A percentile compares a stretch with the other conserved stretches of the same genome.
phyloP scores from a whole-genome alignment of 2,797 vertebrate species.

The Calcarius lapponicus region DNA sequence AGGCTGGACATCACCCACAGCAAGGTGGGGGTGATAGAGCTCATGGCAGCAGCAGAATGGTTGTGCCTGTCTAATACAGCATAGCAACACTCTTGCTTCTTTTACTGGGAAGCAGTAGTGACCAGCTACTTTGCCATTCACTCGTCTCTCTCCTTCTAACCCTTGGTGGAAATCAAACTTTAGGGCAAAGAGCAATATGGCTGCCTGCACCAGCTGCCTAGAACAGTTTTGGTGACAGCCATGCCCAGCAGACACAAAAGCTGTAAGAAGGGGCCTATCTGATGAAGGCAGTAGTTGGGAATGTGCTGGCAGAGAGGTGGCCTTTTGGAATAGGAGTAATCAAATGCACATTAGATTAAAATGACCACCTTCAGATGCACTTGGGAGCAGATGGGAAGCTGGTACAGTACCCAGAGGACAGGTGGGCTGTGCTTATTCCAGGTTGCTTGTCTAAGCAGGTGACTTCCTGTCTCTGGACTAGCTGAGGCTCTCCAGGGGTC shows the following conservation, averaged over 20 bases:
- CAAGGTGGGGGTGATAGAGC: neutral
- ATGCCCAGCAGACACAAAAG: neutral
- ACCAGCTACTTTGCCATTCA: neutral
- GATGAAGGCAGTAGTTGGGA: neutral
- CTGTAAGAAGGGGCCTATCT: neutral
- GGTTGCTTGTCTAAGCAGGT: conserved; percentile 26
- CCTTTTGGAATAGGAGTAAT: neutral
- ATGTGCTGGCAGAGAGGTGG: neutral
- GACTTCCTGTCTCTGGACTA: neutral
- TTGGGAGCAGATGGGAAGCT: conserved; percentile 62
- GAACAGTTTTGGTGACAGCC: neutral
- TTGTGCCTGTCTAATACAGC: neutral
- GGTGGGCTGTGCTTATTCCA: conserved; percentile 38
- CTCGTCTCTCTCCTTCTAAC: neutral
- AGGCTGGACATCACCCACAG: neutral
- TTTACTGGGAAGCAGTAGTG: neutral
- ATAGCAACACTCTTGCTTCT: neutral
- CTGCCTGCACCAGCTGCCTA: neutral
- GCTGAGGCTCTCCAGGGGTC: neutral
- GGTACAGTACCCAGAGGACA: conserved; percentile 47
- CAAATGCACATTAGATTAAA: neutral
- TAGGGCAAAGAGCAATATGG: neutral
- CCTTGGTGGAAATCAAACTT: neutral
- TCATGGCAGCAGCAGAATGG: neutral
- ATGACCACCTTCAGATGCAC: conserved; percentile 54